Percentiles rank a stretch among this genome's conserved stretches.
These are phyloP conservation scores for Callitettix versicolor DNA, from an alignment of 1,140 invertebrate species.

Conservation along the genomic window DNA sequence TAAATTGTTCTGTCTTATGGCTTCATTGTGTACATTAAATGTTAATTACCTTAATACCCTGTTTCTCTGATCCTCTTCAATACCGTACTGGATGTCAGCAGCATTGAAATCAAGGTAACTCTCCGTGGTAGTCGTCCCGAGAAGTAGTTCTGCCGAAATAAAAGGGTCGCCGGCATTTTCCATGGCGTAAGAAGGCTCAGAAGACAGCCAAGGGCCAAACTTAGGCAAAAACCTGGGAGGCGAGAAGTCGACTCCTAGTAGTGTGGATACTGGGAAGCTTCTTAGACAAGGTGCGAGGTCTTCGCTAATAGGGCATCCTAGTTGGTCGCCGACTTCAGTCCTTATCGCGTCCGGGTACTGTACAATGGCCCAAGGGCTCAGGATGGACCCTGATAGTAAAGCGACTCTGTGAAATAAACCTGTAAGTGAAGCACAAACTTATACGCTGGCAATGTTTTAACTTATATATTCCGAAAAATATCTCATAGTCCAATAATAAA, in stretches of 20 bases:
- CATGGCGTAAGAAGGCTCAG: slow-evolving; percentile 49
- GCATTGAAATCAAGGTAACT: slow-evolving; percentile 64
- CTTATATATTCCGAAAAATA: too few species aligned
- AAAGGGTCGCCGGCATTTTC: slow-evolving; percentile 56
- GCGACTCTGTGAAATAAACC: slow-evolving; percentile 72
- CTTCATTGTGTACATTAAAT: too few species aligned
- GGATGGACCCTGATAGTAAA: slow-evolving; percentile 74
- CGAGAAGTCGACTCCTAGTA: slow-evolving; percentile 25
- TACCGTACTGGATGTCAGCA: slow-evolving; percentile 61
- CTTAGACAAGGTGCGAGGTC: neutral
- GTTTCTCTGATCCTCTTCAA: slow-evolving; percentile 41
- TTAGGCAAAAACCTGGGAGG: slow-evolving; percentile 36
- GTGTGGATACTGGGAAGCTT: slow-evolving; percentile 30
- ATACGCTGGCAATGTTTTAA: too few species aligned
- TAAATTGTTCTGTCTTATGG: too few species aligned
- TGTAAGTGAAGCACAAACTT: slow-evolving; percentile 36
- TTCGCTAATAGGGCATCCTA: slow-evolving; percentile 39
- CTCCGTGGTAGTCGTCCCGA: slow-evolving; percentile 61
- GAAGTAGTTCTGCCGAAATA: slow-evolving; percentile 53
- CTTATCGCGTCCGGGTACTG: slow-evolving; percentile 61
- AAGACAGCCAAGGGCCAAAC: slow-evolving; percentile 46
- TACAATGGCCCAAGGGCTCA: slow-evolving; percentile 71
- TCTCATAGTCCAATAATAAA: too few species aligned
- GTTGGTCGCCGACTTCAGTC: slow-evolving; percentile 56
- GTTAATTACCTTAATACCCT: slow-evolving; percentile 25